These are phyloP conservation scores for Hecatera dysodea DNA, from an alignment of 2,888 invertebrate genomes.

Conservation along the genomic window DNA sequence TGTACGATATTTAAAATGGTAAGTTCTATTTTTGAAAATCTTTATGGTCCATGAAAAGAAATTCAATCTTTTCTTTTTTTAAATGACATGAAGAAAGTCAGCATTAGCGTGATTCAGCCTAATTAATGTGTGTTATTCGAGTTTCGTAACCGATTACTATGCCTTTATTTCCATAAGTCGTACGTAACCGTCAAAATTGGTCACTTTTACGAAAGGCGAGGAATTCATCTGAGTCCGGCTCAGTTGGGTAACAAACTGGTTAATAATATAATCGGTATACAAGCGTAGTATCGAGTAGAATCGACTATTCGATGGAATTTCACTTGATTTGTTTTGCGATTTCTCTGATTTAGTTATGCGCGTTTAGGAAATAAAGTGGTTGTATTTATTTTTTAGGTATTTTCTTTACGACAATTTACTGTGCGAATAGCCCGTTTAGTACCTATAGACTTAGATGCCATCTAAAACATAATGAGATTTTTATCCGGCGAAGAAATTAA, in stretches of 20 bases:
- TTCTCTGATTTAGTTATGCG: constrained; percentile 67
- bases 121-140: constrained; percentile 59
- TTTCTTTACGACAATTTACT: neutral
- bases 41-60: neutral
- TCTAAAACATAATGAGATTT: no score
- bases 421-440: no score
- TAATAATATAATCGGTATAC: constrained; percentile 72
- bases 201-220: constrained; percentile 70
- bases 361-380: constrained; percentile 22
- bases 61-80: constrained; percentile 47
- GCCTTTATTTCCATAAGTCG: constrained; percentile 69
- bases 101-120: constrained; percentile 48
- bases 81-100: constrained; percentile 48
- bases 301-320: constrained; percentile 72
- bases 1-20: constrained; percentile 84
- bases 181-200: constrained; percentile 70
- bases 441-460: no score
- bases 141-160: constrained; percentile 69
- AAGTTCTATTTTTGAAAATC: constrained; percentile 69
- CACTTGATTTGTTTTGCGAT: constrained; percentile 76
- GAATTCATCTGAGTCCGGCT: constrained; percentile 69
- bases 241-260: constrained; percentile 82
- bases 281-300: constrained; percentile 70
- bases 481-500: neutral
- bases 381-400: neutral